Evolutionary conservation across 2,797 vertebrate species (phyloP).

Genomic region (Chanos chanos): DNA sequence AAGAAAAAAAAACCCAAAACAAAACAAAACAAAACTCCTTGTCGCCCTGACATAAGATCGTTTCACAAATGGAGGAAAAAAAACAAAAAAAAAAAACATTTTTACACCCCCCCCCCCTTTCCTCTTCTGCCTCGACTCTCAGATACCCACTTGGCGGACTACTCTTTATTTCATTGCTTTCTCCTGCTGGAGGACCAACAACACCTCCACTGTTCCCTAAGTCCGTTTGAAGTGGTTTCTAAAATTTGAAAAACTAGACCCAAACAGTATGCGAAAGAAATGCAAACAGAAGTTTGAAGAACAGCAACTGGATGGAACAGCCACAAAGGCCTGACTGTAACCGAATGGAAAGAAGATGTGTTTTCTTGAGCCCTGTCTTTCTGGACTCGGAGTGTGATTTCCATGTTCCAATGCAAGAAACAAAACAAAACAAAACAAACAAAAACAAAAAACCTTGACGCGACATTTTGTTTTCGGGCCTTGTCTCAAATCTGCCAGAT

Average conservation of each 20-base stretch:
- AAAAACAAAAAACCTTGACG: too few relatives aligned
- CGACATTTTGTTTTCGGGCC: conserved; percentile 13
- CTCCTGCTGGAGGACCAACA: conserved; percentile 16
- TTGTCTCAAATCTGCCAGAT: too few relatives aligned
- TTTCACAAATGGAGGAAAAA: conserved; percentile 23
- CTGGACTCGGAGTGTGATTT: conserved; percentile 13
- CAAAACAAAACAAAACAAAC: too few relatives aligned
- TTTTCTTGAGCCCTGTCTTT: background rate
- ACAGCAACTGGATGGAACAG: too few relatives aligned
- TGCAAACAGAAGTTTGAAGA: background rate
- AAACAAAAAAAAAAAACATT: conserved; percentile 25
- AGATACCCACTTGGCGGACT: conserved; percentile 17
- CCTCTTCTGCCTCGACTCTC: conserved; percentile 22
- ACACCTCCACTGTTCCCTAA: conserved; percentile 5
- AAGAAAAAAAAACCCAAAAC: too few relatives aligned
- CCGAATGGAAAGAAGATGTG: background rate
- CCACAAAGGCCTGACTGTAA: too few relatives aligned
- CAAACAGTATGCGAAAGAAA: background rate
- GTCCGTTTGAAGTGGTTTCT: conserved; percentile 11
- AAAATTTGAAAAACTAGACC: conserved; percentile 12
- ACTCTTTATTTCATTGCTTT: conserved; percentile 22
- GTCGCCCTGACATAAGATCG: conserved; percentile 26
- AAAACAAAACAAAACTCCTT: conserved; percentile 24
- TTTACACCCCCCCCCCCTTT: conserved; percentile 4
- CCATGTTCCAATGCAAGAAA: conserved; percentile 36